phyloP scores from a whole-genome alignment of 2,113 vertebrate species.

The Romanogobio albipinnatus region DNA sequence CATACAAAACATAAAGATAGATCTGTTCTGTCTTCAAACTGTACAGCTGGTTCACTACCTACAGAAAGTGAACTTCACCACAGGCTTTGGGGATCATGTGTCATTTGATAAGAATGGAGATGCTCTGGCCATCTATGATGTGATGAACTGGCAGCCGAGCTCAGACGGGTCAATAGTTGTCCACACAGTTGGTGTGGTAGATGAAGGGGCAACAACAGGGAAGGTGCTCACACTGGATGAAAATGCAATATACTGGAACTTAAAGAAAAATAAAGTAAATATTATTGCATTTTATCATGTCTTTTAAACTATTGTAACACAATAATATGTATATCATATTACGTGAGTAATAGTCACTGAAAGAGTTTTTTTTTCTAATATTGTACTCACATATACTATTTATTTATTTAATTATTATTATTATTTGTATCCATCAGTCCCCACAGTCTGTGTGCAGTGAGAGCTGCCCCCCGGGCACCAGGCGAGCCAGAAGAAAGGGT shows the following conservation, averaged over 20 bases:
- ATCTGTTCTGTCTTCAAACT: background rate
- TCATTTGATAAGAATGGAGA: constrained; percentile 53
- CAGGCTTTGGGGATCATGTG: constrained; percentile 24
- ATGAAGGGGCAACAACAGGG: background rate
- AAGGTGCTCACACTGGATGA: constrained; percentile 21
- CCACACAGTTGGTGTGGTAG: constrained; percentile 37
- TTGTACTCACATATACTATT: background rate
- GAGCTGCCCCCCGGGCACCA: constrained; percentile 44
- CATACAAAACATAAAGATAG: background rate
- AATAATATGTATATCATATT: too few species aligned
- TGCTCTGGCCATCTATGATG: constrained; percentile 42
- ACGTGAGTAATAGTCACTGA: background rate
- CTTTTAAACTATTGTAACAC: background rate
- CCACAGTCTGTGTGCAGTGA: constrained; percentile 24
- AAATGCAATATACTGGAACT: constrained; percentile 6
- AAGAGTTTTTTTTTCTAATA: background rate
- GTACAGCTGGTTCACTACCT: constrained; percentile 44
- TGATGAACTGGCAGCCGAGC: constrained; percentile 39
- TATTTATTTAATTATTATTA: background rate
- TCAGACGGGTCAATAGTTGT: constrained; percentile 27
- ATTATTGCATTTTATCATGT: background rate
- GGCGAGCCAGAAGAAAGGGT: constrained; percentile 47
- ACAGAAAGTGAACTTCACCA: constrained; percentile 49
- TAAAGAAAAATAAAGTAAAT: background rate
- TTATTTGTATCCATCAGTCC: background rate